Conservation (phyloP, 2,888 invertebrate genomes). For the Hemaris fuciformis region DNA sequence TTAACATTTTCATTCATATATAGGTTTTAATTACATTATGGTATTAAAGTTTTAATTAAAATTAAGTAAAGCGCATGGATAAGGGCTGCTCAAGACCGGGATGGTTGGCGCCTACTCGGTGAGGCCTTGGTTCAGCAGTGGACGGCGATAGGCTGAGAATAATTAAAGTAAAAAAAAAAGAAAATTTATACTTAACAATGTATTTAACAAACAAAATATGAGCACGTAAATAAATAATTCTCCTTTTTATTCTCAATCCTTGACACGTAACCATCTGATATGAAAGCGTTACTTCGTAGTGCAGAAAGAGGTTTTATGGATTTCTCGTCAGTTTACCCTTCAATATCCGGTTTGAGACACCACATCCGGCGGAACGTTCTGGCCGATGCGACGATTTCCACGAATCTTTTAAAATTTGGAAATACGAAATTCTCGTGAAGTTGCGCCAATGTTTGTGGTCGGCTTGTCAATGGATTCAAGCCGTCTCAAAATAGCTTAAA, state of each 20-base stretch:
- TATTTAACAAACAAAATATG: too few relatives aligned
- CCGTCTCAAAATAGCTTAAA: too few relatives aligned
- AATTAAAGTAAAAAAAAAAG: too few relatives aligned
- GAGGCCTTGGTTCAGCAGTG: too few relatives aligned
- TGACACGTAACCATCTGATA: neutral
- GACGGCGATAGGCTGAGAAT: too few relatives aligned
- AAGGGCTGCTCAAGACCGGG: too few relatives aligned
- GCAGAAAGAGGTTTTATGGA: neutral
- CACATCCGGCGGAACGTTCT: constrained; percentile 27
- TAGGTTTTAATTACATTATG: too few relatives aligned
- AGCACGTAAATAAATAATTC: neutral
- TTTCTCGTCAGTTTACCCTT: constrained; percentile 33
- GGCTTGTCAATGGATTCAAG: constrained; percentile 19
- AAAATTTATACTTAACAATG: too few relatives aligned
- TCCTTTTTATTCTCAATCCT: neutral
- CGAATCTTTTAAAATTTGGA: constrained; percentile 20
- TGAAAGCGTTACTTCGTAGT: neutral
- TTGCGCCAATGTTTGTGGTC: constrained; percentile 19
- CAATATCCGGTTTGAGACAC: constrained; percentile 43
- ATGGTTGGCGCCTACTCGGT: too few relatives aligned
- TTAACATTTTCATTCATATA: too few relatives aligned
- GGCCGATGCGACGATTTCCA: constrained; percentile 27
- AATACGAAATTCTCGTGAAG: neutral
- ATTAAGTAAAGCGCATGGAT: too few relatives aligned
- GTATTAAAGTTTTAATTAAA: too few relatives aligned